Conservation (phyloP, 2,888 invertebrate genomes). For the Horisme vitalbata region DNA sequence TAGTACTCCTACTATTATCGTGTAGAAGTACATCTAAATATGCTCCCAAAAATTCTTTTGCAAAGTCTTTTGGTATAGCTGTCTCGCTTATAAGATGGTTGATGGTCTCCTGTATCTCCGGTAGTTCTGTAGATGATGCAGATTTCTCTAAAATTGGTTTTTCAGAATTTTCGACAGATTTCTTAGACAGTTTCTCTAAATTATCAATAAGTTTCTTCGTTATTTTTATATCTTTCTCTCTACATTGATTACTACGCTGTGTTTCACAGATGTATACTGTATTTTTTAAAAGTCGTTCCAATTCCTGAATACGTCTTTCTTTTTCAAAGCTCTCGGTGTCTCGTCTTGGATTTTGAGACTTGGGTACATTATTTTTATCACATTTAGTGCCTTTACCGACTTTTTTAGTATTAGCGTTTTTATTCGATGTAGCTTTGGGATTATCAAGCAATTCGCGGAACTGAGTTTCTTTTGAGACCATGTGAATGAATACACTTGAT, state of each 20-base stretch:
- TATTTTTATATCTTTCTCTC: constrained; percentile 61
- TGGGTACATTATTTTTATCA: constrained; percentile 8
- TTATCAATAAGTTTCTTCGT: constrained; percentile 59
- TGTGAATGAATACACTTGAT: constrained; percentile 46
- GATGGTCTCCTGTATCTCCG: constrained; percentile 60
- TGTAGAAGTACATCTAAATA: constrained; percentile 60
- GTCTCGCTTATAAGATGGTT: constrained; percentile 61
- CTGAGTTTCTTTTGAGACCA: constrained; percentile 54
- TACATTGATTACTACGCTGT: constrained; percentile 38
- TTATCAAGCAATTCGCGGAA: constrained; percentile 44
- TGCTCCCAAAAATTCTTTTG: constrained; percentile 59
- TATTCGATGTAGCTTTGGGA: constrained; percentile 25
- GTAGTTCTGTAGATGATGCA: constrained; percentile 54
- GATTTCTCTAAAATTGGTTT: constrained; percentile 40
- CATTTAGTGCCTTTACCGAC: constrained; percentile 20
- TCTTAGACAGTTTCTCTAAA: constrained; percentile 44
- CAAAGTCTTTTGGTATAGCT: constrained; percentile 52
- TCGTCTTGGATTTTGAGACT: constrained; percentile 33
- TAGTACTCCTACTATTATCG: constrained; percentile 42
- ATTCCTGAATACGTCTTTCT: constrained; percentile 61
- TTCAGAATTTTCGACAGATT: constrained; percentile 29
- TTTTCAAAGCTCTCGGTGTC: constrained; percentile 54
- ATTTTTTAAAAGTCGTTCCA: constrained; percentile 63
- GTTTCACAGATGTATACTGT: constrained; percentile 66
- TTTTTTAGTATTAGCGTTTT: constrained; percentile 21